phyloP scores from a whole-genome alignment of 2,113 vertebrate genomes.

The Rhipidura dahli region DNA sequence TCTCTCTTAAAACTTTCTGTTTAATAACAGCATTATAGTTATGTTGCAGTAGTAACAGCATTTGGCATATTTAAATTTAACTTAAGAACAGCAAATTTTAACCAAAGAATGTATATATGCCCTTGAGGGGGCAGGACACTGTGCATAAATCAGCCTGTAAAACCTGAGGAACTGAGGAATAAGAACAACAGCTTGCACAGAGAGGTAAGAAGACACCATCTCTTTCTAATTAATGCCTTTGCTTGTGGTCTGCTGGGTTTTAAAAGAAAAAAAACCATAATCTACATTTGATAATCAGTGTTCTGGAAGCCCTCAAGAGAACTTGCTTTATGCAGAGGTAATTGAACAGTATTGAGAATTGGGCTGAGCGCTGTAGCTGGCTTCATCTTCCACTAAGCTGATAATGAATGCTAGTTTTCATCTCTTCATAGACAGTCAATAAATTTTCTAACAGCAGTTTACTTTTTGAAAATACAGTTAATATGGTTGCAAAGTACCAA shows the following conservation, averaged over 20 bases:
- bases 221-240: neutral
- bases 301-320: neutral
- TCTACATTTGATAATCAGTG: neutral
- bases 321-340: neutral
- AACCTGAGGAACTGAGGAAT: neutral
- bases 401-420: neutral
- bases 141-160: neutral
- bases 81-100: neutral
- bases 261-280: neutral
- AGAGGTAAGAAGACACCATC: neutral
- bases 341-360: neutral
- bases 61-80: neutral
- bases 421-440: neutral
- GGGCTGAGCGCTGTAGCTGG: neutral
- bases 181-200: neutral
- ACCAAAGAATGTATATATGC: neutral
- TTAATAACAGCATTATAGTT: neutral
- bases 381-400: neutral
- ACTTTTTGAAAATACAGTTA: neutral
- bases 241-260: neutral
- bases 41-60: neutral
- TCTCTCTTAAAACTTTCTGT: neutral
- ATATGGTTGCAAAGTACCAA: neutral
- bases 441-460: neutral
- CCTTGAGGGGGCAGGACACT: neutral